Base-by-base conservation (phyloP, 2,113 vertebrate genomes). In the Oceanodroma tethys region DNA sequence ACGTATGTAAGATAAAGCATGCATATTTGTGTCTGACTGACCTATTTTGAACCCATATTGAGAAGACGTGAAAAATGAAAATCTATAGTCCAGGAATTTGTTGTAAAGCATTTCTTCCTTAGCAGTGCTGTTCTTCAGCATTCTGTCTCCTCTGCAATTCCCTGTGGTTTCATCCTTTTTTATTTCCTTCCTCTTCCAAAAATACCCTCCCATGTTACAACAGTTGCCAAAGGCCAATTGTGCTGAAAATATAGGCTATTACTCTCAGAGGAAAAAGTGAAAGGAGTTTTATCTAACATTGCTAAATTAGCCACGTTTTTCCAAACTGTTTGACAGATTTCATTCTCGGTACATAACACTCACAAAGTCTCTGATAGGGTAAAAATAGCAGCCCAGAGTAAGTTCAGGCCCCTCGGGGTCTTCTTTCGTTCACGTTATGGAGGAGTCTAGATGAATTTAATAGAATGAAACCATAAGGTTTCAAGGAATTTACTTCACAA, bases 201-300 rank as follows among this genome's bases (percentile, higher is more conserved):
- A 95, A 97, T 95, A 96, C 42, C 58, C 11, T 95, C 70, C 81
- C 73, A 14, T 82, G 96, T 79, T 94, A 83, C 83, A 91, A 72
- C 43, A 95, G 60, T 96, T 94, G 95, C 91, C 94, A 96, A 97
- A 95, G 94, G 91, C 83, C 94, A 95, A 76, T 70, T 79, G 73
- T 94, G 72, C 94, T 93, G 89, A 95, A 97, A 95, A 95, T 81
- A 95, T 14, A 82, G 84, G 78, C 84, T 96, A 95, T 97, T 95
- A 94, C 48, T 91, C 86, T 82, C 94, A 32, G 50, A 85, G 86
- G 86, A 45, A 71, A 78, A 81, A 93, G 50, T 0, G 0, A 91
- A 94, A 85, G 72, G 53, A 65, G 32, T 87, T 97, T 79, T 95
- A 95, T 95, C 89, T 94, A 87, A 89, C 84, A 70, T 47, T 56